phyloP scores from a whole-genome alignment of 1,140 invertebrate species.

The Chrysomallon squamiferum region DNA sequence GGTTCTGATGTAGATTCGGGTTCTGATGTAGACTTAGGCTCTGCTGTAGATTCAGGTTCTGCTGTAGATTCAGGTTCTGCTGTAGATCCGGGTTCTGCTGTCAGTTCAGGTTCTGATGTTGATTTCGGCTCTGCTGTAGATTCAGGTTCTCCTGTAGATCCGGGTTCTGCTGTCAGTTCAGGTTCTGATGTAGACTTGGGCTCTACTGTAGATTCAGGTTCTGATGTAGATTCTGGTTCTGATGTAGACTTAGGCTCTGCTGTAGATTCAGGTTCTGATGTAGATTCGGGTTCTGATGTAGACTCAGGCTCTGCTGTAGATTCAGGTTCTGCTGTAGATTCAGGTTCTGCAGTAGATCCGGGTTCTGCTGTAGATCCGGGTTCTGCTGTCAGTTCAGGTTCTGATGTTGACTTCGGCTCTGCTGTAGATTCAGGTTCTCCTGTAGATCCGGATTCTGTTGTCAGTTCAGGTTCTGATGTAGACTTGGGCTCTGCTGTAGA shows the following conservation, averaged over 20 bases:
- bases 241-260: slow-evolving; percentile 7
- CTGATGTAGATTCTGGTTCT: slow-evolving; percentile 7
- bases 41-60: background rate
- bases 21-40: slow-evolving; percentile 1
- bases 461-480: slow-evolving; percentile 1
- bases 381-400: background rate
- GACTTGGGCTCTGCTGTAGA: slow-evolving; percentile 6
- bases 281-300: slow-evolving; percentile 7
- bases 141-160: background rate
- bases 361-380: slow-evolving; percentile 2
- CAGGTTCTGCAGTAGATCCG: slow-evolving; percentile 6
- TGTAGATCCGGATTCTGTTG: background rate
- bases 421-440: background rate
- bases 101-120: slow-evolving; percentile 1
- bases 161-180: background rate
- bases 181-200: too few relatives aligned
- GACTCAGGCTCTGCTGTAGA: slow-evolving; percentile 7
- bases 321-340: background rate
- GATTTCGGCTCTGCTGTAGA: slow-evolving; percentile 6
- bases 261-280: slow-evolving; percentile 4
- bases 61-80: slow-evolving; percentile 4
- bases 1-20: background rate
- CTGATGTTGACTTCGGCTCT: background rate
- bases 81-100: slow-evolving; percentile 5
- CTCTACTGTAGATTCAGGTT: slow-evolving; percentile 3